phyloP scores from a whole-genome alignment of 2,888 invertebrate species.

The Agonopterix heracliana region DNA sequence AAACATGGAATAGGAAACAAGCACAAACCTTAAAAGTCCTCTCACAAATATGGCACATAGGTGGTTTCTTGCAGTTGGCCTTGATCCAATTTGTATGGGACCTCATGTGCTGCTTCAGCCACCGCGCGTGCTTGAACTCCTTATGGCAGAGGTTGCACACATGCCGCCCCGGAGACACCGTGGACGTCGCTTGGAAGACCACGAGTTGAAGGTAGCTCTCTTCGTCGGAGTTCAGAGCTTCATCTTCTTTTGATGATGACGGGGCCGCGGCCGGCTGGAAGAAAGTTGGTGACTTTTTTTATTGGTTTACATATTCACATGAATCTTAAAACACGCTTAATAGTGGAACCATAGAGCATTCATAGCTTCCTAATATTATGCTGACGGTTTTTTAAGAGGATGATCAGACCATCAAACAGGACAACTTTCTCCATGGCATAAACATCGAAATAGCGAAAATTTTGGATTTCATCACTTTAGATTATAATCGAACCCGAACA shows the following conservation, averaged over 20 bases:
- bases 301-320: too few relatives aligned
- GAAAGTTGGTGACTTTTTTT: too few relatives aligned
- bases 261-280: background rate
- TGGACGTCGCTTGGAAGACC: conserved; percentile 70
- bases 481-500: too few relatives aligned
- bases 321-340: too few relatives aligned
- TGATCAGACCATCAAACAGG: too few relatives aligned
- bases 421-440: too few relatives aligned
- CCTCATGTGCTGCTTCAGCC: conserved; percentile 78
- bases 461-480: too few relatives aligned
- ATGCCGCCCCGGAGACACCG: conserved; percentile 74
- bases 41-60: conserved; percentile 77
- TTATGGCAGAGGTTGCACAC: conserved; percentile 79
- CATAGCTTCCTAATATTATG: too few relatives aligned
- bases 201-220: conserved; percentile 66
- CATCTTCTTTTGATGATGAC: conserved; percentile 36
- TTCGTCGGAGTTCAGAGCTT: conserved; percentile 55
- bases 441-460: too few relatives aligned
- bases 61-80: conserved; percentile 80
- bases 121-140: conserved; percentile 78
- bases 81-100: conserved; percentile 80
- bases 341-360: too few relatives aligned
- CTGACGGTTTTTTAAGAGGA: too few relatives aligned
- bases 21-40: conserved; percentile 73
- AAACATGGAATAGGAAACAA: too few relatives aligned